Evolutionary conservation across 1,140 invertebrate species (phyloP).

Genomic region (Wasmannia auropunctata): DNA sequence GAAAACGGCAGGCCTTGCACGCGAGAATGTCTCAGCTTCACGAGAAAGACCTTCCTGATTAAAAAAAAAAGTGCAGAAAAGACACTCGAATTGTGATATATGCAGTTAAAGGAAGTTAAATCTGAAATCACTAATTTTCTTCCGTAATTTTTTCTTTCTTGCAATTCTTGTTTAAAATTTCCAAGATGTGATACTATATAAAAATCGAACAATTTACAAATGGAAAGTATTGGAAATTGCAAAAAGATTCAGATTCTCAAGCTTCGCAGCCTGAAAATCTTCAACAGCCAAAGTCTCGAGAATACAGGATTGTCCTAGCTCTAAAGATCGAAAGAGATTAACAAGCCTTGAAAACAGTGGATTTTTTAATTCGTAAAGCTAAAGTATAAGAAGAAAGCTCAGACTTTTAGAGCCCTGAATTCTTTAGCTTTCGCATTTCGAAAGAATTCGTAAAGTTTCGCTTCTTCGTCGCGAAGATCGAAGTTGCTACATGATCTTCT

Average conservation of each 20-base stretch:
- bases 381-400: neutral
- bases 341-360: neutral
- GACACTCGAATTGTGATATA: neutral
- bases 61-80: neutral
- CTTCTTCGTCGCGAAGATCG: neutral
- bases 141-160: neutral
- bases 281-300: neutral
- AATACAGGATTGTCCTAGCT: neutral
- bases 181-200: neutral
- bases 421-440: neutral
- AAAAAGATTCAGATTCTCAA: neutral
- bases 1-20: conserved; percentile 4
- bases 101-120: neutral
- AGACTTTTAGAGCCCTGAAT: neutral
- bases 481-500: neutral
- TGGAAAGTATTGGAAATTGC: no score
- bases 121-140: neutral
- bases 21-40: neutral
- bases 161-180: neutral
- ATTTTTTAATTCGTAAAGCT: neutral
- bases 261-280: neutral
- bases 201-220: neutral
- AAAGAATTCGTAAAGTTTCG: neutral
- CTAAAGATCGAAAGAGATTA: neutral
- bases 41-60: neutral